A percentile compares a stretch with the other conserved stretches of the same genome.
Conservation (phyloP, 2,113 vertebrate genomes). For the Phylloscopus trochiloides region DNA sequence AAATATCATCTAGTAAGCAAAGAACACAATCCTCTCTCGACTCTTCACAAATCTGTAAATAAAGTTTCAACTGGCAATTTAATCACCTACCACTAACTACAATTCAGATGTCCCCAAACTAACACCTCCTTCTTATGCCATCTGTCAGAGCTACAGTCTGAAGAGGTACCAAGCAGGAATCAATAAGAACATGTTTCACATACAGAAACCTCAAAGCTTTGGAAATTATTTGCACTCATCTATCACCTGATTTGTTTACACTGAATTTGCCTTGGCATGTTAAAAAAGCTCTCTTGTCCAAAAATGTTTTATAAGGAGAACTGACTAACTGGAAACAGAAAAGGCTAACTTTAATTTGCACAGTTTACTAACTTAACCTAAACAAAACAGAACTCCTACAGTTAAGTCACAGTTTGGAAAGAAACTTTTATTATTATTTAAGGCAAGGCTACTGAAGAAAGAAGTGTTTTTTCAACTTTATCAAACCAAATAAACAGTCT, state of each 20-base stretch:
- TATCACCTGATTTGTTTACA: not conserved
- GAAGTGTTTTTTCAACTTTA: not conserved
- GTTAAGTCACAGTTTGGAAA: not conserved
- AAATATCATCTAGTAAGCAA: not conserved
- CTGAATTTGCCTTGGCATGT: not conserved
- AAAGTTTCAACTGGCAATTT: not conserved
- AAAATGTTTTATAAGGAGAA: not conserved
- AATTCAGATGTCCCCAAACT: not conserved
- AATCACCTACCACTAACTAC: not conserved
- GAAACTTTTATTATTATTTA: not conserved
- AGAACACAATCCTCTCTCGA: not conserved
- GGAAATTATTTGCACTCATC: not conserved
- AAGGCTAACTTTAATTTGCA: not conserved
- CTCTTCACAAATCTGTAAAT: not conserved
- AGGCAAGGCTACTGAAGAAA: not conserved
- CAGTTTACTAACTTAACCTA: not conserved
- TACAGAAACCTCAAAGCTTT: not conserved
- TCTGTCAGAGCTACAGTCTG: not conserved
- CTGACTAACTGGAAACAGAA: not conserved
- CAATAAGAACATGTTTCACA: not conserved
- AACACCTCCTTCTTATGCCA: constrained; percentile 2
- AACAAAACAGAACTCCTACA: not conserved
- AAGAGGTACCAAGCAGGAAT: not conserved
- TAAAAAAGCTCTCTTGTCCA: not conserved
- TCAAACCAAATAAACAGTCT: not conserved